Evolutionary conservation across 1,140 invertebrate species (phyloP), one percentile per base, ranked within the genome.

Genomic region (Drepana arcuata): DNA sequence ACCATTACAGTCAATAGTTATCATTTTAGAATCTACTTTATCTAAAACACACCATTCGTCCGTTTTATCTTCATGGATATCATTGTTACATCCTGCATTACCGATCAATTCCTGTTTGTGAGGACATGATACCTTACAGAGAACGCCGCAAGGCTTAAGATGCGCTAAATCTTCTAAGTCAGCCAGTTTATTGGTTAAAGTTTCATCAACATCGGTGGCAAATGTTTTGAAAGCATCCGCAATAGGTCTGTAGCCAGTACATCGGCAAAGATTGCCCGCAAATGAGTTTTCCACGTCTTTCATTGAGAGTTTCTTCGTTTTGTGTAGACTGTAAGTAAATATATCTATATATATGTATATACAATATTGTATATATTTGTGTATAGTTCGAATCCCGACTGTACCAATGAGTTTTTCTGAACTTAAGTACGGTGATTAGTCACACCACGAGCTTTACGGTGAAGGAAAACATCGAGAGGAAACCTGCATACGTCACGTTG

Each of bases 191-290:
- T 55, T 47, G 14, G 33, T 12, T 14, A 73, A 37, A 3, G 26
- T 27, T 16, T 56, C 14, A 11, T 59, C 52, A n/a, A 43, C 34
- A 34, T 75, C 56, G 11, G 38, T 51, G 1, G 67, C 63, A 25
- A 75, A 63, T 2, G 62, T 59, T 47, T 75, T 75, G 12, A 79
- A 94, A 14, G 92, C 87, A 46, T 94, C 92, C 21, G 94, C 79
- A 57, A 96, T 95, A 1, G 94, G 89, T 38, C 94, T 83, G 53
- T 95, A 96, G 0, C 94, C 94, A 1, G 94, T 96, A 66, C 94
- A 96, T 29, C 94, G 86, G 44, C 94, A 96, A 12, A 95, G 87
- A 58, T 95, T 95, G 32, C 94, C 88, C 1, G 90, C 91, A 60
- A 94, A 90, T 0, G 89, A 88, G 56, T 93, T 89, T 64, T 94